Base-by-base conservation (phyloP, 2,797 vertebrate species). In the Spondyliosoma cantharus region DNA sequence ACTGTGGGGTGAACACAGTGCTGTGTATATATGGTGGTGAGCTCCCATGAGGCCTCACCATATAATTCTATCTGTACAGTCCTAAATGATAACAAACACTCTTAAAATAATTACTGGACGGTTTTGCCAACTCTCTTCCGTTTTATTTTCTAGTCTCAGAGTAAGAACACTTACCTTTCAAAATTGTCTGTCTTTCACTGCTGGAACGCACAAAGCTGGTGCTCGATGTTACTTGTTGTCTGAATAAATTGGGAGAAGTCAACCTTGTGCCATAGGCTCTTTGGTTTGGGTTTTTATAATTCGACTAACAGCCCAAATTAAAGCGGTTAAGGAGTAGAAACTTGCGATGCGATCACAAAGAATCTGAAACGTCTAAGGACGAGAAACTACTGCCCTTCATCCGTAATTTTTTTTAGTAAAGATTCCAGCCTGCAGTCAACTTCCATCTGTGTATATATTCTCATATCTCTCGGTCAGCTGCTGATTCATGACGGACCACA, bases 171-270 rank as follows among this genome's bases (percentile, higher is more conserved):
- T 46, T 54, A 63, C 25, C 19, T 50, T 69, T 64, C 32, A 13
- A 82, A 48, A 77, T 63, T 24, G 83, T 83, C 80, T 91, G 69
- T 90, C 76, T 85, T 86, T 89, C 65, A 81, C 76, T 82, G 90
- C 89, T 91, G 86, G 77, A 87, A 92, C 83, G 88, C 90, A 93
- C 92, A 93, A 92, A 74, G 22, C 58, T 74, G 84, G 77, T 78
- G 78, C 72, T 89, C 84, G 82, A 78, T 87, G 80, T 89, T 67
- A 64, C 74, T 80, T 84, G 70, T 85, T 74, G 61, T 89, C 88
- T 76, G 27, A 94, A 93, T 93, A 93, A 93, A 92, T 78, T 86
- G 69, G 86, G 81, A 83, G 78, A 88, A 62, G 74, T 87, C 24
- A 76, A 79, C 71, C 29, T 57, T 63, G 63, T 89, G 83, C 68